Conservation (phyloP, 1,140 invertebrate species). For the Aethina tumida region DNA sequence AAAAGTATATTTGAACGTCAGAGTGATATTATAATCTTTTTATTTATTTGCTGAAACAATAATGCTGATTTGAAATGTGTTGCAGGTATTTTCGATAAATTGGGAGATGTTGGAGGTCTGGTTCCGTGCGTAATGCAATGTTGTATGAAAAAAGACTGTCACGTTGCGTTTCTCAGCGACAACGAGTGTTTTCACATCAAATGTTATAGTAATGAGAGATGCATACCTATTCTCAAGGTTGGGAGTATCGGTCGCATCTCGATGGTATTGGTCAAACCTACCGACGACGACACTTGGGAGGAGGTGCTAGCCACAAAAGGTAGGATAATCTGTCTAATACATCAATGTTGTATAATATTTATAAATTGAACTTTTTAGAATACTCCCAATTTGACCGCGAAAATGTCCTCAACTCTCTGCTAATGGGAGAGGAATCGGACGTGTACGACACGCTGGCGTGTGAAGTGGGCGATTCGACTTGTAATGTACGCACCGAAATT, state of each 20-base stretch:
- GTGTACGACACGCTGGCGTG: not conserved
- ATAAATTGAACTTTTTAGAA: not conserved
- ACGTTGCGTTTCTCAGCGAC: constrained; percentile 70
- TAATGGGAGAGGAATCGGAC: not conserved
- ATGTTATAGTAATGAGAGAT: constrained; percentile 59
- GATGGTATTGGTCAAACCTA: constrained; percentile 67
- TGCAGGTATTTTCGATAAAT: constrained; percentile 48
- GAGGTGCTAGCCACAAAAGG: constrained; percentile 38
- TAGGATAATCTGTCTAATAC: too few species aligned
- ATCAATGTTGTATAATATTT: constrained; percentile 1
- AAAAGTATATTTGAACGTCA: too few species aligned
- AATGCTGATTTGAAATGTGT: too few species aligned
- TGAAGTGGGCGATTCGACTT: not conserved
- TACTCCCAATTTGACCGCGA: not conserved
- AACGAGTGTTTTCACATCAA: constrained; percentile 65
- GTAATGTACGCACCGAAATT: not conserved
- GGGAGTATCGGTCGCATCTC: constrained; percentile 48
- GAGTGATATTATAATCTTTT: too few species aligned
- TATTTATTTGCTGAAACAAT: too few species aligned
- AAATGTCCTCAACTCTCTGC: not conserved
- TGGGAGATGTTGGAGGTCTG: constrained; percentile 41
- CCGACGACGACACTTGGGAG: constrained; percentile 44
- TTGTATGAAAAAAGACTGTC: constrained; percentile 56
- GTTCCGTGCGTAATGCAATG: constrained; percentile 62
- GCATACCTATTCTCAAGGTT: constrained; percentile 49